Percentiles rank a stretch among this genome's conserved stretches.
Conservation (phyloP, 2,797 vertebrate genomes). For the Parauchenoglanis ngamensis region DNA sequence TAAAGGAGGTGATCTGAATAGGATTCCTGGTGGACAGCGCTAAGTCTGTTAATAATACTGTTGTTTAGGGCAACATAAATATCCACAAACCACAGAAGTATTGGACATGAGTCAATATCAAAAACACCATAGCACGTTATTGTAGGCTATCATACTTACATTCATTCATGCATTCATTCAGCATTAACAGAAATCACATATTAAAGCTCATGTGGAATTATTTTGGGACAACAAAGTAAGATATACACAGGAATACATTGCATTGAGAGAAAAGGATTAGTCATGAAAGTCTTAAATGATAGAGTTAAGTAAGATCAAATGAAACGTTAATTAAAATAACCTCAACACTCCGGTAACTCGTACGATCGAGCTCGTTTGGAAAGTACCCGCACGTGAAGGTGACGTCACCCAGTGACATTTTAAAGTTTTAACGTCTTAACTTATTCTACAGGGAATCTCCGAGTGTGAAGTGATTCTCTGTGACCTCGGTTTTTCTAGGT, state of each 20-base stretch:
- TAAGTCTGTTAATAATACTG: constrained; percentile 8
- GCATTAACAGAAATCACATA: not conserved
- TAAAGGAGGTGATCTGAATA: not conserved
- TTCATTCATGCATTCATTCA: not conserved
- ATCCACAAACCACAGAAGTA: not conserved
- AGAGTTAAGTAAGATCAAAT: not conserved
- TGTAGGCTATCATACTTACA: not conserved
- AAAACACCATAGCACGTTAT: not conserved
- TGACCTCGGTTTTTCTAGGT: not conserved
- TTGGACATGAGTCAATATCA: not conserved
- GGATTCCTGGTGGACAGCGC: not conserved
- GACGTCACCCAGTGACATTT: too few species aligned
- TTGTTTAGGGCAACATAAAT: not conserved
- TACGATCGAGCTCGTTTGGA: not conserved
- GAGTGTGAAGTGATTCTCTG: not conserved
- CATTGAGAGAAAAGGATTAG: not conserved
- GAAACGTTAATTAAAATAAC: not conserved
- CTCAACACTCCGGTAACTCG: too few species aligned
- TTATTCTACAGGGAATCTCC: not conserved
- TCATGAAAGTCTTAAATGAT: not conserved
- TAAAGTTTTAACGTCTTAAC: not conserved
- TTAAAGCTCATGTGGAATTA: not conserved
- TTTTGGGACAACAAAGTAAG: not conserved
- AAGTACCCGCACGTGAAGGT: not conserved
- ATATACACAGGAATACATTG: not conserved